Percentiles rank a stretch among this genome's conserved stretches.
phyloP scores from a whole-genome alignment of 2,888 invertebrate genomes.

The Buathra laborator region DNA sequence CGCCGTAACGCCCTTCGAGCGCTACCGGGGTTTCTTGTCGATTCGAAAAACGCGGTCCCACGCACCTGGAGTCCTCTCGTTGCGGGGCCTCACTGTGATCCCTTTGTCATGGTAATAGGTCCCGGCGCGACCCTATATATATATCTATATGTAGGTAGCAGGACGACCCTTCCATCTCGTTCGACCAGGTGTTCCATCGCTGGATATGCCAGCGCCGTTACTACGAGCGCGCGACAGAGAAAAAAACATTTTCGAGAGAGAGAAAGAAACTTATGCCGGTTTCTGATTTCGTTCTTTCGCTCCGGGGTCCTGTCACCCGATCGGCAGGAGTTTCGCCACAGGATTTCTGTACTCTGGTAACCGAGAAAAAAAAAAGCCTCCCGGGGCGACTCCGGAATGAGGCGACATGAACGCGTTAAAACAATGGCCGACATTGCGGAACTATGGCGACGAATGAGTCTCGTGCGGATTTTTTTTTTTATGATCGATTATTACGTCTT shows the following conservation, averaged over 20 bases:
- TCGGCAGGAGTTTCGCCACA: constrained; percentile 77
- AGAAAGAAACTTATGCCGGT: constrained; percentile 37
- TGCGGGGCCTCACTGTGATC: constrained; percentile 76
- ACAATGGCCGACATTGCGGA: constrained; percentile 24
- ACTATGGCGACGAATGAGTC: background rate
- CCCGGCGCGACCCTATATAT: constrained; percentile 49
- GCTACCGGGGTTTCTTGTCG: constrained; percentile 76
- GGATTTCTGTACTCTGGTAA: constrained; percentile 25
- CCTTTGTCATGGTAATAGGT: constrained; percentile 82
- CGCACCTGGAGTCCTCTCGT: constrained; percentile 81
- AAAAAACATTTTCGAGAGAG: background rate
- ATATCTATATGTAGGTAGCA: background rate
- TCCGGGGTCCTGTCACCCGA: constrained; percentile 79
- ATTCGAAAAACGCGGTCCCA: constrained; percentile 80
- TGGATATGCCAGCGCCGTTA: constrained; percentile 12
- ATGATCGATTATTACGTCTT: no score
- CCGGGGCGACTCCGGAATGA: constrained; percentile 14
- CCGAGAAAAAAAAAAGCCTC: constrained; percentile 67
- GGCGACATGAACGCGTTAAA: constrained; percentile 15
- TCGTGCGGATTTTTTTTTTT: no score
- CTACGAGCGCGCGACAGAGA: constrained; percentile 7
- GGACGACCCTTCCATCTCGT: constrained; percentile 33
- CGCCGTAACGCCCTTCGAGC: constrained; percentile 79
- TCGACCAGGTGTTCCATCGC: constrained; percentile 57
- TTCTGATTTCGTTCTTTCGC: constrained; percentile 68